Conservation (phyloP, 2,888 invertebrate genomes). For the Hirtodrosophila duncani region DNA sequence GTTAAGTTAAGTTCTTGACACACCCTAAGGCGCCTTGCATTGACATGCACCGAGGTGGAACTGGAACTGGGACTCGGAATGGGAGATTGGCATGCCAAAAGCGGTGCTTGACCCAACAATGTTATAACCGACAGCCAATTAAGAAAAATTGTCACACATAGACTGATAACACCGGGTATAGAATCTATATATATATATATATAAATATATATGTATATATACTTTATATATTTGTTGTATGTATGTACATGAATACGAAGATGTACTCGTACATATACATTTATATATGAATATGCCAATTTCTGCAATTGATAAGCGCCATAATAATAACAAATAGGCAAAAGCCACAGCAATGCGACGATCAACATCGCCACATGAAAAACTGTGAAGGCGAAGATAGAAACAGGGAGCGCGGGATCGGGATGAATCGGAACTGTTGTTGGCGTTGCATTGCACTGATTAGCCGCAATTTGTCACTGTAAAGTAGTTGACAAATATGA, state of each 20-base stretch:
- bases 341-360: neutral
- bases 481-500: constrained; percentile 61
- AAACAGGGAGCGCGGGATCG: neutral
- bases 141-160: constrained; percentile 40
- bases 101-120: constrained; percentile 68
- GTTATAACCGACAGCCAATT: constrained; percentile 54
- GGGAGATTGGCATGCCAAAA: constrained; percentile 47
- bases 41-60: constrained; percentile 40
- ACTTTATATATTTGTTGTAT: constrained; percentile 1
- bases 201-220: neutral
- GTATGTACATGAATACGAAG: constrained; percentile 17
- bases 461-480: constrained; percentile 59
- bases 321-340: constrained; percentile 22
- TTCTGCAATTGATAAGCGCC: constrained; percentile 51
- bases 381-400: neutral
- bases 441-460: constrained; percentile 40
- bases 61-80: too few species aligned
- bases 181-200: neutral
- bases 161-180: constrained; percentile 25
- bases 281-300: constrained; percentile 41
- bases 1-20: constrained; percentile 14
- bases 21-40: constrained; percentile 42
- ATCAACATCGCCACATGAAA: constrained; percentile 20
- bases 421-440: constrained; percentile 15
- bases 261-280: constrained; percentile 11